Evolutionary conservation across 2,113 vertebrate genomes (phyloP).

Genomic region (Ammodytes marinus): DNA sequence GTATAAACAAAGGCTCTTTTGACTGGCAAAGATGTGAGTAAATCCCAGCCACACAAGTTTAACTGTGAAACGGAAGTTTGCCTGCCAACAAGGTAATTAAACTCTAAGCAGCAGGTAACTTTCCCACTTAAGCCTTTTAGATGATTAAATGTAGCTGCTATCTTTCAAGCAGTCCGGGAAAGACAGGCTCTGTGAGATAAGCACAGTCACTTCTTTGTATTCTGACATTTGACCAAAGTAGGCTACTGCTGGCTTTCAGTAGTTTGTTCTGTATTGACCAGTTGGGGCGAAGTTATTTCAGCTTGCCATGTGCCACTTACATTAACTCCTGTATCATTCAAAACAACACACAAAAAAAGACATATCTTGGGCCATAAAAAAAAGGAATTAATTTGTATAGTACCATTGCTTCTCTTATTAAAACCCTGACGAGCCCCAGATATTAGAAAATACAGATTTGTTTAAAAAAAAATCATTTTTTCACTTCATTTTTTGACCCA

Average conservation of each 20-base stretch:
- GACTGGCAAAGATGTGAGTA: not conserved
- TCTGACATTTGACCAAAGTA: not conserved
- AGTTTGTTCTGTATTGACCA: not conserved
- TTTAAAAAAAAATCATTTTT: too few species aligned
- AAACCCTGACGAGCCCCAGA: too few species aligned
- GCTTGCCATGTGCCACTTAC: not conserved
- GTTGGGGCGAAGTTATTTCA: not conserved
- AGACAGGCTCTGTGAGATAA: not conserved
- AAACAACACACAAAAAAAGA: too few species aligned
- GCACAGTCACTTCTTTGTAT: not conserved
- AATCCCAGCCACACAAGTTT: not conserved
- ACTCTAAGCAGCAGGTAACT: conserved; percentile 1
- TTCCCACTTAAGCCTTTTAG: conserved; percentile 38
- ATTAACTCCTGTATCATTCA: too few species aligned
- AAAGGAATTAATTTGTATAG: too few species aligned
- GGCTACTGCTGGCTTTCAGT: not conserved
- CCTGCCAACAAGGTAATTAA: conserved; percentile 29
- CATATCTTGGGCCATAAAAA: too few species aligned
- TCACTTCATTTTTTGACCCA: too few species aligned
- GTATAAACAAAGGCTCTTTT: too few species aligned
- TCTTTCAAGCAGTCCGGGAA: not conserved
- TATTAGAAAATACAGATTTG: too few species aligned
- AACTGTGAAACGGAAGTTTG: not conserved
- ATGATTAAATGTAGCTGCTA: conserved; percentile 11
- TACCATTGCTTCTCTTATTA: too few species aligned